phyloP scores from a whole-genome alignment of 2,797 vertebrate species.

The Pelodytes ibericus region DNA sequence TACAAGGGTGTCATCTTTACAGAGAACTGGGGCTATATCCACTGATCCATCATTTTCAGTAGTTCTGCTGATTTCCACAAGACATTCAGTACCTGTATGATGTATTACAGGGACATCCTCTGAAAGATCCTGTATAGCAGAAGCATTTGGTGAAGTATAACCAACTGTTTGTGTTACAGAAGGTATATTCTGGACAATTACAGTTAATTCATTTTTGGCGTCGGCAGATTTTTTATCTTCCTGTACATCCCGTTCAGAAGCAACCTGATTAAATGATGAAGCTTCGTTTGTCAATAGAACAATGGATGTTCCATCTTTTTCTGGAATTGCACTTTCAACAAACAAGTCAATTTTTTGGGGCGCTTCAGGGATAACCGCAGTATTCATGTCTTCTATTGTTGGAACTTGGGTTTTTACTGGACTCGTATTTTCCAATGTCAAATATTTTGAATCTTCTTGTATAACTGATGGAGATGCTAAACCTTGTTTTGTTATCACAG shows the following conservation, averaged over 20 bases:
- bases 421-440: neutral
- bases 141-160: too few species aligned
- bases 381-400: neutral
- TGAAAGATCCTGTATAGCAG: neutral
- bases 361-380: neutral
- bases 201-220: neutral
- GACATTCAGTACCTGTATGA: neutral
- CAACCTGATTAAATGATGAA: neutral
- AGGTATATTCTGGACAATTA: neutral
- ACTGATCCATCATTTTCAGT: neutral
- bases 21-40: neutral
- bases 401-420: neutral
- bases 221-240: neutral
- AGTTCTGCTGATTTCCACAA: neutral
- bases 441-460: neutral
- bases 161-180: neutral
- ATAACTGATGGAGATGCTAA: neutral
- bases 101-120: neutral
- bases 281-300: neutral
- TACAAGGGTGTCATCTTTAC: neutral
- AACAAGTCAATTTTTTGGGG: neutral
- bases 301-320: neutral
- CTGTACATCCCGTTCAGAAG: neutral
- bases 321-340: neutral
- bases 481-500: neutral